phyloP scores from a whole-genome alignment of 2,888 invertebrate species.

The Germaria angustata region DNA sequence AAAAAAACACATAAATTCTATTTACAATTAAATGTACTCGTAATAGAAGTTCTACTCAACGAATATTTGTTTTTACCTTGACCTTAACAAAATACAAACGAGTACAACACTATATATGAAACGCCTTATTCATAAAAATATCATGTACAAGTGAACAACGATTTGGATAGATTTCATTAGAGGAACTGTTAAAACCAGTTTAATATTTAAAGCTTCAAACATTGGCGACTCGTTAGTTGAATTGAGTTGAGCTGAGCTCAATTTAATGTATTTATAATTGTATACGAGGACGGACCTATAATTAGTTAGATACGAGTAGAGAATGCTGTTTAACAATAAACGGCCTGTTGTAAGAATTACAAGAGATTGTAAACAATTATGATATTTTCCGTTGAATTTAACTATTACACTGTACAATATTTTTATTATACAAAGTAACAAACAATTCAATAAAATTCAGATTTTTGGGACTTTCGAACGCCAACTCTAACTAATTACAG shows the following conservation, averaged over 20 bases:
- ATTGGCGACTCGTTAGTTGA: not conserved
- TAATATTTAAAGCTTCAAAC: not conserved
- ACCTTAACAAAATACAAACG: slow-evolving; percentile 76
- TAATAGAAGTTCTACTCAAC: slow-evolving; percentile 71
- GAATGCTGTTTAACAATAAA: no score
- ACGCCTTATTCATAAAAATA: not conserved
- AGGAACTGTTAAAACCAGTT: slow-evolving; percentile 47
- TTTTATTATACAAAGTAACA: no score
- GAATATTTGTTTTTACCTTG: slow-evolving; percentile 70
- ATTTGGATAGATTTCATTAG: slow-evolving; percentile 22
- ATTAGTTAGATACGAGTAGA: no score
- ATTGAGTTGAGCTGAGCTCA: not conserved
- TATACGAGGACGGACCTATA: not conserved
- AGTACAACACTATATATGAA: not conserved
- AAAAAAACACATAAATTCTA: not conserved
- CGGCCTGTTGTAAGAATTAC: no score
- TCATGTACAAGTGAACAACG: not conserved
- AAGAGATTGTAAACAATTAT: no score
- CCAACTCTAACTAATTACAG: no score
- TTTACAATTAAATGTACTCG: slow-evolving; percentile 61
- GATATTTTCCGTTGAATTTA: no score
- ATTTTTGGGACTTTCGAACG: no score
- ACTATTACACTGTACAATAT: no score
- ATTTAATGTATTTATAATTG: slow-evolving; percentile 19
- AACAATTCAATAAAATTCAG: no score